These are phyloP conservation scores for Lepus timidus DNA, from an alignment of 2,113 vertebrate genomes.

Conservation along the genomic window DNA sequence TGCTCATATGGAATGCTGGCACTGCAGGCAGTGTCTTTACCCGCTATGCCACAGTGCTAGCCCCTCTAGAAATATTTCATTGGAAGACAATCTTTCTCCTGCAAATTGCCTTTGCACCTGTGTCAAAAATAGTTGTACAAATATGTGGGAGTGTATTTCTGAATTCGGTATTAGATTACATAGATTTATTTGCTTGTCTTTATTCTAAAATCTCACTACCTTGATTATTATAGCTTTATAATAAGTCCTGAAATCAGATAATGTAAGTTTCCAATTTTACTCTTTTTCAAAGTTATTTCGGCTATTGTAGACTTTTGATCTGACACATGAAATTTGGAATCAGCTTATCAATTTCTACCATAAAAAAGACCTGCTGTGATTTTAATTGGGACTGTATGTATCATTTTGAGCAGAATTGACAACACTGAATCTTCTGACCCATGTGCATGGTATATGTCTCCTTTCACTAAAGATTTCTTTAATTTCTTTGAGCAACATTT, in stretches of 20 bases:
- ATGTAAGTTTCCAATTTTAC: background rate
- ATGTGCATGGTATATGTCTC: background rate
- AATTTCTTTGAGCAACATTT: background rate
- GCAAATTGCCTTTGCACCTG: background rate
- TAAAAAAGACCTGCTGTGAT: background rate
- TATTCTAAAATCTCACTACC: background rate
- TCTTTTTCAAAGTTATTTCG: background rate
- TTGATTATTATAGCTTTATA: background rate
- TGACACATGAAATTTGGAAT: background rate
- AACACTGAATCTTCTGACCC: background rate
- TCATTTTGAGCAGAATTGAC: background rate
- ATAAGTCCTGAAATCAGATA: background rate
- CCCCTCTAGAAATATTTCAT: constrained; percentile 36
- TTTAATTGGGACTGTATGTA: background rate
- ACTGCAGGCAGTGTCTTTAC: too few relatives aligned
- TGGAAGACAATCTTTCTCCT: background rate
- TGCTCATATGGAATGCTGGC: too few relatives aligned
- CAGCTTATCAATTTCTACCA: background rate
- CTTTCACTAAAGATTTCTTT: background rate
- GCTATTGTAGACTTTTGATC: background rate
- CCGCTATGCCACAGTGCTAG: too few relatives aligned
- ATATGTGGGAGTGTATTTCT: background rate
- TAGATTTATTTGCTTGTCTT: background rate
- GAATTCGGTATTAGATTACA: background rate
- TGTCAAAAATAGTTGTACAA: background rate